phyloP scores from a whole-genome alignment of 2,888 invertebrate species.

The Synanthedon tipuliformis region DNA sequence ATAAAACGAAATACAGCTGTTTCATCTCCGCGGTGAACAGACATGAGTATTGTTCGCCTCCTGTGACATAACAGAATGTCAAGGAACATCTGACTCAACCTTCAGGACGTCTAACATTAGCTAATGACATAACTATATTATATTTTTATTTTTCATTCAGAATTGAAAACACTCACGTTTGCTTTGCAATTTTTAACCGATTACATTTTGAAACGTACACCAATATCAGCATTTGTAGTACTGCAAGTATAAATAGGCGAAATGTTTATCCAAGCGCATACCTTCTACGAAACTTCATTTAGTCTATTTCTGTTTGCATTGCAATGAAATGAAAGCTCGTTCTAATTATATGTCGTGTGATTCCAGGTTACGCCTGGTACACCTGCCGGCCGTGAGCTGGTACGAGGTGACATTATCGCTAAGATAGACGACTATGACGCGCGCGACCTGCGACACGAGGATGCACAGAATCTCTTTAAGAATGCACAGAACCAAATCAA shows the following conservation, averaged over 20 bases:
- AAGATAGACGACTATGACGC: slow-evolving; percentile 92
- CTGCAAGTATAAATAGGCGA: no score
- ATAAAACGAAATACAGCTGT: not conserved
- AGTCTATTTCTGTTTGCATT: not conserved
- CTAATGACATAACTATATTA: slow-evolving; percentile 4
- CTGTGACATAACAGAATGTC: slow-evolving; percentile 33
- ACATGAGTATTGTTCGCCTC: slow-evolving; percentile 13
- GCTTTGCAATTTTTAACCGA: no score
- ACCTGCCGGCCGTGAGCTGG: slow-evolving; percentile 85
- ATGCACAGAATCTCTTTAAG: slow-evolving; percentile 89
- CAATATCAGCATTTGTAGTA: no score
- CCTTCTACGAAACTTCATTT: not conserved
- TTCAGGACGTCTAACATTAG: slow-evolving; percentile 6
- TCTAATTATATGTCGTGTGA: not conserved
- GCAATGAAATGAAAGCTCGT: not conserved
- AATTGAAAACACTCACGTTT: not conserved
- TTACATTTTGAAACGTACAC: no score
- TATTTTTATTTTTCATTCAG: not conserved
- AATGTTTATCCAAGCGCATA: not conserved
- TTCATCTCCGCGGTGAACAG: not conserved
- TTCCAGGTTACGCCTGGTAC: slow-evolving; percentile 88
- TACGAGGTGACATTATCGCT: slow-evolving; percentile 90
- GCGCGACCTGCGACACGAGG: slow-evolving; percentile 87
- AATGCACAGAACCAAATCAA: slow-evolving; percentile 83
- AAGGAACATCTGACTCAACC: slow-evolving; percentile 29